These are phyloP conservation scores for Euwallacea similis DNA, from an alignment of 1,140 invertebrate species.

Conservation along the genomic window DNA sequence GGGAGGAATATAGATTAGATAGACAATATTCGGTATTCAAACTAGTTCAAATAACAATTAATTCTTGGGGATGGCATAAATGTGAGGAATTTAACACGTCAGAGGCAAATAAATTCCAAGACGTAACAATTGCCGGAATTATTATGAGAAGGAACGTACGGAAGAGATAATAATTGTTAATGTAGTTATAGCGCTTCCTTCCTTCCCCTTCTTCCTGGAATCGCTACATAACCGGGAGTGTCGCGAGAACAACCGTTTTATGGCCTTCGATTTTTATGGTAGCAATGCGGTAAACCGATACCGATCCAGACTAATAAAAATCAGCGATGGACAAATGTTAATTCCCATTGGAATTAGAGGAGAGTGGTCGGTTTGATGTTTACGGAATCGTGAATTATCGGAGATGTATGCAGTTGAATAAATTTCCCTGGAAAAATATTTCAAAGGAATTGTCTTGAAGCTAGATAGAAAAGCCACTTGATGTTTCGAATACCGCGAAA, in stretches of 20 bases:
- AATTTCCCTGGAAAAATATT: no score
- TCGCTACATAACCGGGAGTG: constrained; percentile 19
- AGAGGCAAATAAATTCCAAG: constrained; percentile 29
- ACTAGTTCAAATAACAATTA: no score
- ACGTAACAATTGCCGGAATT: constrained; percentile 34
- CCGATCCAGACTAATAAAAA: constrained; percentile 35
- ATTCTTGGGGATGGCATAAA: no score
- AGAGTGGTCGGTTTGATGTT: constrained; percentile 6
- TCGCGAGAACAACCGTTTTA: constrained; percentile 27
- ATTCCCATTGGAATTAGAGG: constrained; percentile 24
- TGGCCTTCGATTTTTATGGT: constrained; percentile 27
- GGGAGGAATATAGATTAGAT: no score
- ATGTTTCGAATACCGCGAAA: no score
- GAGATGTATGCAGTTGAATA: no score
- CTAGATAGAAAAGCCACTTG: no score
- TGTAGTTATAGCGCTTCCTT: constrained; percentile 5
- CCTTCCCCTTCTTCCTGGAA: constrained; percentile 29
- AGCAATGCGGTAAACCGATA: constrained; percentile 28
- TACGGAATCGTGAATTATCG: neutral
- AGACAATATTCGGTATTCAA: no score
- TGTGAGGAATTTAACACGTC: neutral
- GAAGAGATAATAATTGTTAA: constrained; percentile 39
- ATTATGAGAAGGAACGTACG: constrained; percentile 31
- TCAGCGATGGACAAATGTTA: constrained; percentile 26
- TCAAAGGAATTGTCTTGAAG: no score